These are phyloP conservation scores for Etheostoma nigrum DNA, from an alignment of 2,797 vertebrate genomes.

Conservation along the genomic window DNA sequence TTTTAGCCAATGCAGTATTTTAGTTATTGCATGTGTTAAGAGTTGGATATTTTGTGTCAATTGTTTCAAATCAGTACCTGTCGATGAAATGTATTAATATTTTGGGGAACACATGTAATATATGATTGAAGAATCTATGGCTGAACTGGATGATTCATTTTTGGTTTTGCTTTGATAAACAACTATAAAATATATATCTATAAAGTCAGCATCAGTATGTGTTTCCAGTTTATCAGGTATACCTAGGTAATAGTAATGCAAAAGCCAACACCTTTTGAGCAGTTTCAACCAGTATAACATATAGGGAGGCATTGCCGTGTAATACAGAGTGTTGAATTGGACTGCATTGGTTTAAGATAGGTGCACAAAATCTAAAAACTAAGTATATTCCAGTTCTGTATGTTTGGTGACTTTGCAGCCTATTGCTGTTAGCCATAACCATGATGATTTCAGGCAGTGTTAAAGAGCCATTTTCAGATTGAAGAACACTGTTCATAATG, in stretches of 20 bases:
- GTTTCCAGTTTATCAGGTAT: background rate
- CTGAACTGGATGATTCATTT: background rate
- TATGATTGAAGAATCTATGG: background rate
- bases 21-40: constrained; percentile 40
- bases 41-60: constrained; percentile 4
- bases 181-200: background rate
- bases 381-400: background rate
- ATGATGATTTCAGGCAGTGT: constrained; percentile 1
- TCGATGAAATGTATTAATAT: background rate
- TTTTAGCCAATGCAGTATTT: background rate
- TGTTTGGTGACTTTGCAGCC: background rate
- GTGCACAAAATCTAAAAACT: background rate
- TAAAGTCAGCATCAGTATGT: background rate
- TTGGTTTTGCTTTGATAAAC: background rate
- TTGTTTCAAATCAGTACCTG: background rate
- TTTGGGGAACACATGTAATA: background rate
- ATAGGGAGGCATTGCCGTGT: too few species aligned
- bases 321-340: background rate
- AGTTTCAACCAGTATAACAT: background rate
- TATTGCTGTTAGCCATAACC: background rate
- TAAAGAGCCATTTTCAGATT: constrained; percentile 9
- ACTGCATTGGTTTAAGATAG: background rate
- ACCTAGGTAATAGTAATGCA: too few species aligned
- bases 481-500: constrained; percentile 37
- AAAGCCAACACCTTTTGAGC: background rate